Percentiles rank a stretch among this genome's conserved stretches.
Evolutionary conservation across 2,797 vertebrate species (phyloP).

Genomic region (Tapirus indicus): DNA sequence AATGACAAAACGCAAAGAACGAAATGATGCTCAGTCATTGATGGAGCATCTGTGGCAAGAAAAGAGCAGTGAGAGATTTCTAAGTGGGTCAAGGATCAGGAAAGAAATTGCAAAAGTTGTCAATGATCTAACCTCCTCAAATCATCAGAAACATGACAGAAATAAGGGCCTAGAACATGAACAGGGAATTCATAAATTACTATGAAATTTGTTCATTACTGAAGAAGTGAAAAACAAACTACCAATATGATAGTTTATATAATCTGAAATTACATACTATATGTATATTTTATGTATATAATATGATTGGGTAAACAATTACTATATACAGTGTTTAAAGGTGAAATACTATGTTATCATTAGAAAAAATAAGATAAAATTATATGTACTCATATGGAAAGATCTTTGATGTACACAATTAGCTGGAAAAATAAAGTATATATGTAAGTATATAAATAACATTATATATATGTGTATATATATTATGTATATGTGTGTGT

Average conservation of each 20-base stretch:
- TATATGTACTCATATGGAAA: not conserved
- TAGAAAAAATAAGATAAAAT: not conserved
- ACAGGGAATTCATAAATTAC: not conserved
- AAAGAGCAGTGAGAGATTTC: not conserved
- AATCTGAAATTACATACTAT: not conserved
- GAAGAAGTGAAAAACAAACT: constrained; percentile 1
- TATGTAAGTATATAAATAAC: not conserved
- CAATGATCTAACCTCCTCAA: not conserved
- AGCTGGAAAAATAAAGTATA: not conserved
- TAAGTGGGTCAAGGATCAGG: not conserved
- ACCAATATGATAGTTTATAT: not conserved
- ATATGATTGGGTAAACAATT: not conserved
- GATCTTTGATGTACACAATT: not conserved
- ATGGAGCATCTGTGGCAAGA: not conserved
- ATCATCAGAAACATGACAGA: not conserved
- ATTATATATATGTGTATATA: not conserved
- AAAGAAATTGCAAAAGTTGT: not conserved
- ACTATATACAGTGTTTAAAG: not conserved
- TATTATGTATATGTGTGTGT: not conserved
- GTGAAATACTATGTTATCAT: not conserved
- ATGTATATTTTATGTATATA: not conserved
- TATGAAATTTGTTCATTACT: not conserved
- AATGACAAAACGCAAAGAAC: not conserved
- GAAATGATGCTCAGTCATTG: not conserved
- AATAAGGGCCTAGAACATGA: not conserved